These are phyloP conservation scores for Patella ulyssiponensis DNA, from an alignment of 2,888 invertebrate genomes.

Conservation along the genomic window DNA sequence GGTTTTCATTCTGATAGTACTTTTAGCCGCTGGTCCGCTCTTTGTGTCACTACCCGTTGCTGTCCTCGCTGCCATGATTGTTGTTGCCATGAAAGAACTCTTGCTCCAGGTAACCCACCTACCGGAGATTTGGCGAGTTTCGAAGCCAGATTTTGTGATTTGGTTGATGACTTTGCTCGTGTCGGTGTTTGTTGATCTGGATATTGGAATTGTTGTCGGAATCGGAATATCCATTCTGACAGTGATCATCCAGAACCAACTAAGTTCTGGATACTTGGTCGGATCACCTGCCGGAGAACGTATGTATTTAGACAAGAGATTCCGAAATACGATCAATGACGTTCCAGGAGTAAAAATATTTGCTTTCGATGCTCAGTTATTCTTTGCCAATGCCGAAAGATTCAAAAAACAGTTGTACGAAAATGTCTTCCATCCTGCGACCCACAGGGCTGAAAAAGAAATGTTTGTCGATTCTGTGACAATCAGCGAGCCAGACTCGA, in stretches of 20 bases:
- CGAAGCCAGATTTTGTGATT: slow-evolving; percentile 81
- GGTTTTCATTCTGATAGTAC: slow-evolving; percentile 57
- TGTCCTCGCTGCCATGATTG: slow-evolving; percentile 72
- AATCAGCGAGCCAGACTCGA: neutral
- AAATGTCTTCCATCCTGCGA: slow-evolving; percentile 20
- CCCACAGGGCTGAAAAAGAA: neutral
- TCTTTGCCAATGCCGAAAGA: slow-evolving; percentile 25
- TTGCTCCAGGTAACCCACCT: slow-evolving; percentile 80
- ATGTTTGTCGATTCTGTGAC: neutral
- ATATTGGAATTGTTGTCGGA: slow-evolving; percentile 59
- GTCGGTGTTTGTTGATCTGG: slow-evolving; percentile 54
- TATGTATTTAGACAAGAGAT: slow-evolving; percentile 22
- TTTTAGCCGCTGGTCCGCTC: slow-evolving; percentile 58
- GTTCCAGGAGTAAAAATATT: slow-evolving; percentile 32
- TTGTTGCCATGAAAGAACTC: slow-evolving; percentile 71
- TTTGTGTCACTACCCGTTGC: slow-evolving; percentile 61
- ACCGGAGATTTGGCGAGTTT: slow-evolving; percentile 81
- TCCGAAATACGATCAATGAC: slow-evolving; percentile 24
- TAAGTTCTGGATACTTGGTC: slow-evolving; percentile 38
- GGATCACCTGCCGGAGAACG: slow-evolving; percentile 34
- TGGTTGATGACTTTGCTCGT: slow-evolving; percentile 58
- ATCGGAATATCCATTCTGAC: slow-evolving; percentile 49
- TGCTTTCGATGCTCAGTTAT: slow-evolving; percentile 31
- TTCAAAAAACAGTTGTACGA: slow-evolving; percentile 33
- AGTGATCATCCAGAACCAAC: slow-evolving; percentile 47